phyloP scores from a whole-genome alignment of 2,797 vertebrate genomes.

The Vipera latastei region DNA sequence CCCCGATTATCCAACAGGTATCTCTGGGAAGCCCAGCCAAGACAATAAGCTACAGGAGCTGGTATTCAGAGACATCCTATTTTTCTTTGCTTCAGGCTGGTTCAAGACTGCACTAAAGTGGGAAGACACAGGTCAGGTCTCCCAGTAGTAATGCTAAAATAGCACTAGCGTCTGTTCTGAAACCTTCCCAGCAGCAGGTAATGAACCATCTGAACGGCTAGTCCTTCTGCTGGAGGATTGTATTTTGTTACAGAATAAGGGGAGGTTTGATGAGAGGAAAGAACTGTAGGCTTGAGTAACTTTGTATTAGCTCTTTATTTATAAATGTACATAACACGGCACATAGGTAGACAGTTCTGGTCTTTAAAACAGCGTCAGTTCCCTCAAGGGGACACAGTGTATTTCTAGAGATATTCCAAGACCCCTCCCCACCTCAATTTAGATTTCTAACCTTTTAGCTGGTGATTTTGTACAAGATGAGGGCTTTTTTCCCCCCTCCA shows the following conservation, averaged over 20 bases:
- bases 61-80: neutral
- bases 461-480: neutral
- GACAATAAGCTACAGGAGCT: neutral
- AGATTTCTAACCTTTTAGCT: neutral
- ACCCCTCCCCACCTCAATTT: too few relatives aligned
- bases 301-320: neutral
- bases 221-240: neutral
- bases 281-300: neutral
- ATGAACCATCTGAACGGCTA: neutral
- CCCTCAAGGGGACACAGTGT: neutral
- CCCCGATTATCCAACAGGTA: neutral
- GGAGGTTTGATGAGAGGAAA: neutral
- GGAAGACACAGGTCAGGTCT: neutral
- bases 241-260: neutral
- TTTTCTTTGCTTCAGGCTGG: neutral
- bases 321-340: neutral
- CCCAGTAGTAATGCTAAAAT: neutral
- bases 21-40: neutral
- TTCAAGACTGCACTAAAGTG: neutral
- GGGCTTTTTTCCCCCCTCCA: fast-evolving
- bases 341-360: neutral
- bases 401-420: neutral
- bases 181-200: neutral
- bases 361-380: neutral
- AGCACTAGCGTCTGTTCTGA: neutral